Conservation (phyloP, 2,888 invertebrate genomes). For the Archips xylosteana region DNA sequence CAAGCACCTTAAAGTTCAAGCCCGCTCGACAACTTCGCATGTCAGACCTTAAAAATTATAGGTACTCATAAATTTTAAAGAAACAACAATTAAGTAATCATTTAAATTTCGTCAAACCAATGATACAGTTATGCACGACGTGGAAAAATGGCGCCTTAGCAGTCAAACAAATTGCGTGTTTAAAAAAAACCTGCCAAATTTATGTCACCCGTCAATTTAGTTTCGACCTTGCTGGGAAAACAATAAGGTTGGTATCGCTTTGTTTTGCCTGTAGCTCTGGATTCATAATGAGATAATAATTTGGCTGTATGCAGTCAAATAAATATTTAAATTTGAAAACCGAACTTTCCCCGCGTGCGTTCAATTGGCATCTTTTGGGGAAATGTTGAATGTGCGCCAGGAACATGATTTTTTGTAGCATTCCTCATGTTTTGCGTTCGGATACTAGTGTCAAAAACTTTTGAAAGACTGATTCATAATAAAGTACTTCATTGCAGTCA, state of each 20-base stretch:
- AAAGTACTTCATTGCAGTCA: too few relatives aligned
- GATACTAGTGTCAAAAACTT: not conserved
- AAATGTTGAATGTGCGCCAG: slow-evolving; percentile 54
- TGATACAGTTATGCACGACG: slow-evolving; percentile 76
- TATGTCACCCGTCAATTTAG: slow-evolving; percentile 16
- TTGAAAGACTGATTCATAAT: too few relatives aligned
- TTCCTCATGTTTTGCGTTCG: slow-evolving; percentile 22
- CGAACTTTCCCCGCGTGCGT: slow-evolving; percentile 64
- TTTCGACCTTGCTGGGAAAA: slow-evolving; percentile 41
- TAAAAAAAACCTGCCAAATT: slow-evolving; percentile 44
- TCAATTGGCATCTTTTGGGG: slow-evolving; percentile 59
- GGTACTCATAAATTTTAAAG: slow-evolving; percentile 55
- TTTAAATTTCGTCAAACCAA: slow-evolving; percentile 73
- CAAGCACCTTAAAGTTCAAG: slow-evolving; percentile 38
- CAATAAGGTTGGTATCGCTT: slow-evolving; percentile 45
- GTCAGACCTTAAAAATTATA: slow-evolving; percentile 63
- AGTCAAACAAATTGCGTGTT: slow-evolving; percentile 55
- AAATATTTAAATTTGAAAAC: slow-evolving; percentile 73
- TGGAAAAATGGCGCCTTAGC: slow-evolving; percentile 67
- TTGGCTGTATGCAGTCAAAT: slow-evolving; percentile 74
- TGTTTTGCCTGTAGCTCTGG: slow-evolving; percentile 48
- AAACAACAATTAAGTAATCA: slow-evolving; percentile 80
- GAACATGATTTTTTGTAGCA: slow-evolving; percentile 50
- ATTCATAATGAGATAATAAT: slow-evolving; percentile 73
- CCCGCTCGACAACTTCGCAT: slow-evolving; percentile 49